Base-by-base conservation (phyloP, 1,140 invertebrate genomes). In the Araneus ventricosus region DNA sequence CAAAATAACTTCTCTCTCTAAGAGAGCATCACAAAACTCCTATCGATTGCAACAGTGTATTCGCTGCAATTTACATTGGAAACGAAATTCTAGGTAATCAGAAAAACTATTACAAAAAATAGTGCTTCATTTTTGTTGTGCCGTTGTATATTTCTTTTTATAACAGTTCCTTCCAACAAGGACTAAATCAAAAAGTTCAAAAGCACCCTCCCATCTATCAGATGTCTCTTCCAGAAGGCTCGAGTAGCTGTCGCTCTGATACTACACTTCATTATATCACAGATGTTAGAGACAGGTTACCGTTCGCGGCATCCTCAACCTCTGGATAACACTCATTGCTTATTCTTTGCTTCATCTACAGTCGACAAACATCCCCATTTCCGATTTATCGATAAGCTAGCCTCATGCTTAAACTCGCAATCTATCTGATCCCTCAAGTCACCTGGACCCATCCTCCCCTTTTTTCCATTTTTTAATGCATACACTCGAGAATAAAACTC, bases 181-280 rank as follows among this genome's bases (percentile, higher is more conserved):
- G 52, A 63, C 75, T 91, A 91, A 91, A 86, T 92, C 80, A 92
- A 84, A 88, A 92, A 67, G 90, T 90, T 90, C 75, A 90, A 90
- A 90, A 45, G 52, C 67, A 8, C 57, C 59, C 34, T 30, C 10
- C 59, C 30, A 92, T 92, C 90, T 85, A 92, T 92, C 90, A 92
- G 80, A 85, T 85, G 90, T 92, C 90, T 34, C 30, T 85, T 34
- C 80, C 90, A 92, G 90, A 70, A 57, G 80, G 30, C 59, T 45
- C 59, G 57, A 92, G 90, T 92, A 92, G 90, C 90, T 92, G 90
- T 92, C 80, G 34, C 45, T 85, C 90, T 45, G 90, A 63, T 92
- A 92, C 90, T 92, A 92, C 80, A 92, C 90, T 92, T 92, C 90
- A 92, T 92, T 92, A 92, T 92, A 92, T 52, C 90, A 34, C 90